Evolutionary conservation across 2,113 vertebrate genomes (phyloP).

Genomic region (Rhabdornis inornatus): DNA sequence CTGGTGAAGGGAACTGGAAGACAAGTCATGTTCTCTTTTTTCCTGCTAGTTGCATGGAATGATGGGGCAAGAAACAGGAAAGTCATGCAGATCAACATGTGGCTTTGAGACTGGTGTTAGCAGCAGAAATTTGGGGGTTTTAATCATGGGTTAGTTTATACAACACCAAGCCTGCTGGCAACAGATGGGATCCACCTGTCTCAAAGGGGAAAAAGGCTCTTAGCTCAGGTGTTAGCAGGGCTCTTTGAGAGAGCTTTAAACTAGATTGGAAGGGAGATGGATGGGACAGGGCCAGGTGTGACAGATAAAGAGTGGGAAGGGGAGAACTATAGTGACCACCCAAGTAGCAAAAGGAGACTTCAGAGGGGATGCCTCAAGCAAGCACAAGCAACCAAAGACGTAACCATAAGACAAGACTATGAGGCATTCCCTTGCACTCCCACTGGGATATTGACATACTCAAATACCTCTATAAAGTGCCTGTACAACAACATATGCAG

Average conservation of each 20-base stretch:
- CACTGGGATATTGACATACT: background rate
- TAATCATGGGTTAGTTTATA: background rate
- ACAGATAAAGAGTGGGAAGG: background rate
- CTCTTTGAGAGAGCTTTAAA: background rate
- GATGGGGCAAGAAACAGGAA: background rate
- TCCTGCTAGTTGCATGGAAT: background rate
- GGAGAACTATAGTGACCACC: background rate
- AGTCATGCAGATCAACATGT: background rate
- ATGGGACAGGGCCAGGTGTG: background rate
- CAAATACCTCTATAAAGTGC: background rate
- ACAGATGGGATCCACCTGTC: background rate
- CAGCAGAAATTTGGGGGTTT: background rate
- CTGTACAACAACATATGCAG: background rate
- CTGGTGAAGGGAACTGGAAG: background rate
- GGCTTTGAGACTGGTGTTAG: background rate
- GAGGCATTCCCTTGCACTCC: background rate
- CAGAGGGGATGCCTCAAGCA: background rate
- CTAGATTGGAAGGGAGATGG: background rate
- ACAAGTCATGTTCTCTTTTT: background rate
- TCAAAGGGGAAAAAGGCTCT: too few species aligned
- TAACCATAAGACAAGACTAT: background rate
- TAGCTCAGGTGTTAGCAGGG: too few species aligned
- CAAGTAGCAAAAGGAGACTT: background rate
- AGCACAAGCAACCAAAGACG: background rate
- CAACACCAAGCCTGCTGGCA: background rate